Evolutionary conservation across 2,888 invertebrate species (phyloP).

Genomic region (Apodemia mormo): DNA sequence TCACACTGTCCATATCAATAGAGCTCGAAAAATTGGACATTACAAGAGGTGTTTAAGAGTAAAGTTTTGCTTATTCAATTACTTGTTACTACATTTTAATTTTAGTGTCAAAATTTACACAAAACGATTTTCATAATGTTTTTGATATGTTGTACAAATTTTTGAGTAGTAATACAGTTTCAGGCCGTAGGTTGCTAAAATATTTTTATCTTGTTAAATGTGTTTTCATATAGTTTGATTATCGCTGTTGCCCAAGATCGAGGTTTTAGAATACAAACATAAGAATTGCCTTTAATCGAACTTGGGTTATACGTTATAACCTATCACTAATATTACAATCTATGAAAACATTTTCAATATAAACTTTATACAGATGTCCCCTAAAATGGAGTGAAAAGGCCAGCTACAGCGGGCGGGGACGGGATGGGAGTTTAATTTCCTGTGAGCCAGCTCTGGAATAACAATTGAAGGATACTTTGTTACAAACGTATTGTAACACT

Average conservation of each 20-base stretch:
- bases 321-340: neutral
- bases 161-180: too few relatives aligned
- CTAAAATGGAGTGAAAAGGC: conserved; percentile 18
- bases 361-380: neutral
- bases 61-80: too few relatives aligned
- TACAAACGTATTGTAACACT: conserved; percentile 11
- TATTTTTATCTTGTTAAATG: too few relatives aligned
- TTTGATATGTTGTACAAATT: too few relatives aligned
- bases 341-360: conserved; percentile 16
- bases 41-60: too few relatives aligned
- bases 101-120: too few relatives aligned
- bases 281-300: neutral
- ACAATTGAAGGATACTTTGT: conserved; percentile 25
- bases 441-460: conserved; percentile 27
- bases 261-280: neutral
- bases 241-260: neutral
- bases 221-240: too few relatives aligned
- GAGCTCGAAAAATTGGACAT: too few relatives aligned
- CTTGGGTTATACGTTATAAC: neutral
- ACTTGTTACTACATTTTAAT: too few relatives aligned
- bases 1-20: too few relatives aligned
- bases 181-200: too few relatives aligned
- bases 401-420: conserved; percentile 6
- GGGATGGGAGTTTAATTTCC: conserved; percentile 27
- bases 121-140: too few relatives aligned